phyloP scores from a whole-genome alignment of 2,888 invertebrate genomes.

The Lagria hirta region DNA sequence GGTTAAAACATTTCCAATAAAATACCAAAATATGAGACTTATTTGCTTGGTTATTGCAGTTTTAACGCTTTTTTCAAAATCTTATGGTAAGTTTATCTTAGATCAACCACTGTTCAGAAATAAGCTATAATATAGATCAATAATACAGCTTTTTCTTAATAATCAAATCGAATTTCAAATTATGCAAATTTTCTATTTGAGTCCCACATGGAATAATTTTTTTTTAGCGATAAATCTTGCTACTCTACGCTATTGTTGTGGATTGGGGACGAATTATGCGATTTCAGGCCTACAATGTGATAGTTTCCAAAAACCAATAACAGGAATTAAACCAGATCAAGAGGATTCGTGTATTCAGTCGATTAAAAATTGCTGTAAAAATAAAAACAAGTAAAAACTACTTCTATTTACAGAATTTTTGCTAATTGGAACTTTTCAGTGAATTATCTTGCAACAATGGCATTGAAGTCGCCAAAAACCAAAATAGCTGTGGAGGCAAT shows the following conservation, averaged over 20 bases:
- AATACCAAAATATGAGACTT: background rate
- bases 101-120: too few species aligned
- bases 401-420: background rate
- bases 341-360: slow-evolving; percentile 65
- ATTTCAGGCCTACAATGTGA: slow-evolving; percentile 44
- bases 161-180: slow-evolving; percentile 40
- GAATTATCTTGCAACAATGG: slow-evolving; percentile 58
- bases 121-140: too few species aligned
- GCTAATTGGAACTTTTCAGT: slow-evolving; percentile 44
- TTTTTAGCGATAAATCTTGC: slow-evolving; percentile 43
- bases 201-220: too few species aligned
- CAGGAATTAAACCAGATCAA: slow-evolving; percentile 59
- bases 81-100: background rate
- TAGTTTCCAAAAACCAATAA: slow-evolving; percentile 52
- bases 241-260: slow-evolving; percentile 48
- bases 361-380: slow-evolving; percentile 65
- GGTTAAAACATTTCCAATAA: too few species aligned
- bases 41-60: background rate
- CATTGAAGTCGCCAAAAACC: slow-evolving; percentile 56
- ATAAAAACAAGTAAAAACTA: slow-evolving; percentile 41
- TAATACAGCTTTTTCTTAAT: too few species aligned
- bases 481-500: slow-evolving; percentile 33
- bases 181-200: slow-evolving; percentile 35
- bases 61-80: background rate
- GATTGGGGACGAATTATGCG: slow-evolving; percentile 49